Base-by-base conservation (phyloP, 2,113 vertebrate genomes). In the Turnix velox region DNA sequence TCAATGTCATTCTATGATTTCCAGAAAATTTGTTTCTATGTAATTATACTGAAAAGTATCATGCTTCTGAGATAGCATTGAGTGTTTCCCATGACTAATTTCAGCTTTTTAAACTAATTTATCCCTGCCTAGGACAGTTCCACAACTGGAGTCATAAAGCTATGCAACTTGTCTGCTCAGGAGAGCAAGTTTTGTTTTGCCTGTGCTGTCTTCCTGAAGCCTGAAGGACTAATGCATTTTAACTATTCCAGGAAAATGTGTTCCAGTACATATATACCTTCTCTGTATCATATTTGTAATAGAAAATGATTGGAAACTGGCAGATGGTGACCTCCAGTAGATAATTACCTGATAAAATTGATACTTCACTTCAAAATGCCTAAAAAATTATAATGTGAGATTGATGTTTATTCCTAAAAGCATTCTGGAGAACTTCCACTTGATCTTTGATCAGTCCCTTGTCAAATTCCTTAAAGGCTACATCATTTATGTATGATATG, bases 381-480 rank as follows among this genome's bases (percentile, higher is more conserved):
- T 81, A 77, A 92, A 87, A 92, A 90, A 90, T 86, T 74, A 72
- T 59, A 39, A 68, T 81, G 87, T 87, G 86, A 96, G 80, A 88
- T 87, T 90, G 73, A 93, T 79, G 35, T 83, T 96, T 95, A 91
- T 80, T 72, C 35, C 68, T 86, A 74, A 94, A 88, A 88, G 28
- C 75, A 69, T 91, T 86, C 22, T 69, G 25, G 20, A 88, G 5
- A 40, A 65, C 51, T 62, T 71, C 23, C 9, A 86, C 84, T 81
- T 88, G 84, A 82, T 92, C 87, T 93, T 84, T 88, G 90, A 94
- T 87, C 85, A 77, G 45, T 46, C 66, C 66, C n/a, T 39, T 86
- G 74, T 87, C 91, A 95, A 87, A 89, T 95, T 96, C 74, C 81
- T 95, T 83, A 89, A 96, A 94, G 66, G 84, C 87, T 75, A 91